Evolutionary conservation across 64 coral and sea anemone genomes (phyloP).

Genomic region (Porites australiensis): DNA sequence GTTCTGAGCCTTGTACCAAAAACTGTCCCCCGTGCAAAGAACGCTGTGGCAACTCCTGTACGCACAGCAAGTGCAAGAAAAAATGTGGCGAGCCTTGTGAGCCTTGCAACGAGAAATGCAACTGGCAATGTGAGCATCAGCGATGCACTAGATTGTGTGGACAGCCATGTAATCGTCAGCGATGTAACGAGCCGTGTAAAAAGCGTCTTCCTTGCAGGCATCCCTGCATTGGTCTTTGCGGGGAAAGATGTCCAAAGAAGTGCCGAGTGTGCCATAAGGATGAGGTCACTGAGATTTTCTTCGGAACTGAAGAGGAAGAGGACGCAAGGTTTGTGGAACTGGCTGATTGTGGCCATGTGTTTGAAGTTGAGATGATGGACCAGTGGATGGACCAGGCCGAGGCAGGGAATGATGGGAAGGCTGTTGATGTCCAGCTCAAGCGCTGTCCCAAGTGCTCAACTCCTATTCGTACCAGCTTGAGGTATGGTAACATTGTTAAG

Average conservation of each 20-base stretch:
- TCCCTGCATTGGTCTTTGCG: slow-evolving; percentile 81
- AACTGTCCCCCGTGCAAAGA: slow-evolving; percentile 82
- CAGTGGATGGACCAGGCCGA: slow-evolving; percentile 67
- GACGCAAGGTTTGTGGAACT: slow-evolving; percentile 84
- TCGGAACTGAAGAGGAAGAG: slow-evolving; percentile 75
- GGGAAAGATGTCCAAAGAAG: slow-evolving; percentile 73
- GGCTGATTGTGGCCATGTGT: slow-evolving; percentile 79
- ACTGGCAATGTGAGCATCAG: slow-evolving; percentile 58
- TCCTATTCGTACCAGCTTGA: slow-evolving; percentile 56
- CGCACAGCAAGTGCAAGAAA: slow-evolving; percentile 70
- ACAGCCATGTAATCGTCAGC: slow-evolving; percentile 50
- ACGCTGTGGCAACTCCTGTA: slow-evolving; percentile 60
- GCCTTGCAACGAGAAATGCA: slow-evolving; percentile 54
- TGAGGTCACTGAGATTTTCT: slow-evolving; percentile 86
- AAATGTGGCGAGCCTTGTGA: slow-evolving; percentile 73
- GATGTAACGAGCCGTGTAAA: slow-evolving; percentile 64
- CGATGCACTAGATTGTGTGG: slow-evolving; percentile 57
- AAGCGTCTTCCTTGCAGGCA: slow-evolving; percentile 52
- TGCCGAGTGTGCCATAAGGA: slow-evolving; percentile 86
- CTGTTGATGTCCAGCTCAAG: slow-evolving; percentile 46
- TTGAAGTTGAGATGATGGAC: slow-evolving; percentile 86
- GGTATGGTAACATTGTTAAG: slow-evolving; percentile 78
- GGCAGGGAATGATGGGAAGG: neutral
- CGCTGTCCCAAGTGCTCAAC: slow-evolving; percentile 58
- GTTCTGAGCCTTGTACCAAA: slow-evolving; percentile 68